phyloP scores from a whole-genome alignment of 2,797 vertebrate genomes.

The Alosa sapidissima region DNA sequence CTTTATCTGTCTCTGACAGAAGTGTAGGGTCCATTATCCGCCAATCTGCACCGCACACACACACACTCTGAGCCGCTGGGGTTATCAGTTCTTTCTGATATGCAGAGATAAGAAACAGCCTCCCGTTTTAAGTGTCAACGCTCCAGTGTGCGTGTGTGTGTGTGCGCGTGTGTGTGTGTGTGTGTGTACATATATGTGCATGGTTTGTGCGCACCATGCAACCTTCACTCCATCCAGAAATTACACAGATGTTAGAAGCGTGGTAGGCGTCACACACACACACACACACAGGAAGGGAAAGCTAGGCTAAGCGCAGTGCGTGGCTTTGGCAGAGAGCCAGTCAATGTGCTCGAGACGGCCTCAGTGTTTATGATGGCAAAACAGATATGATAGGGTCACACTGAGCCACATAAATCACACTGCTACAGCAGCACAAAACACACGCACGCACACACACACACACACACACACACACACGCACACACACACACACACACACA shows the following conservation, averaged over 20 bases:
- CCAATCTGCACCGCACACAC: conserved; percentile 54
- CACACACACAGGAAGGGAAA: background rate
- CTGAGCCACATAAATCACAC: background rate
- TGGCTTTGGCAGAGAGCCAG: background rate
- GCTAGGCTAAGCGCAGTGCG: background rate
- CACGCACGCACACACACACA: conserved; percentile 14
- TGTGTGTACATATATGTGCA: background rate
- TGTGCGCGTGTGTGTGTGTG: background rate
- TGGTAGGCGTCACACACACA: background rate
- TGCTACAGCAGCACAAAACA: background rate
- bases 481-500: conserved; percentile 11
- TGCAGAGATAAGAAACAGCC: conserved; percentile 57
- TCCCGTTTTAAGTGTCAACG: conserved; percentile 45
- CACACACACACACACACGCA: background rate
- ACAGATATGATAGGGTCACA: conserved; percentile 19
- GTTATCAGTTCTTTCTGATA: conserved; percentile 70
- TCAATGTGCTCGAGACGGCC: background rate
- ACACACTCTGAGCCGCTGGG: conserved; percentile 55
- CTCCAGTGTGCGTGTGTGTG: background rate
- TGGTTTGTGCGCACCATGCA: background rate
- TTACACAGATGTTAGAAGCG: conserved; percentile 11
- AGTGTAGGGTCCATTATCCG: conserved; percentile 44
- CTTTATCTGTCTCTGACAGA: conserved; percentile 61
- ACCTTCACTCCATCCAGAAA: conserved; percentile 13
- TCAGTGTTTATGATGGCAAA: conserved; percentile 16